Conservation (phyloP, 1,140 invertebrate genomes). For the Drosophila carrolli region DNA sequence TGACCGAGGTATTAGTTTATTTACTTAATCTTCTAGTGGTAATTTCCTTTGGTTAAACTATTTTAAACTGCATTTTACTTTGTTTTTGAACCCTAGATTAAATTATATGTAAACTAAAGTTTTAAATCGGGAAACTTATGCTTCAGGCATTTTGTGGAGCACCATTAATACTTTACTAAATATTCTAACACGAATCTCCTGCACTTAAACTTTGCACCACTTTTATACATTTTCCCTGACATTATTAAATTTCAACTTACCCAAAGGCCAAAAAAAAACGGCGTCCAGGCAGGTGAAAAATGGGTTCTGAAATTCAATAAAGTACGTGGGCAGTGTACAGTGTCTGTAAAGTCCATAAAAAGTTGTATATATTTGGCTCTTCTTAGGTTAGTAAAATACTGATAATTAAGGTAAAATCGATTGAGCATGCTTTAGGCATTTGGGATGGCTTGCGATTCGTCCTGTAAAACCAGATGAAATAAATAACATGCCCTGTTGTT, state of each 20-base stretch:
- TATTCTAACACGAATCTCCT: neutral
- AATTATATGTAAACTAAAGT: too few species aligned
- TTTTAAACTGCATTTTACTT: too few species aligned
- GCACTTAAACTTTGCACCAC: neutral
- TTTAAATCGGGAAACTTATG: neutral
- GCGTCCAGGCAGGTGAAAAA: conserved; percentile 10
- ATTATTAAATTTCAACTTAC: neutral
- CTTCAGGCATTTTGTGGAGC: neutral
- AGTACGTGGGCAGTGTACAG: conserved; percentile 26
- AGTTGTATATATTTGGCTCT: conserved; percentile 12
- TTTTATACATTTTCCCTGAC: neutral
- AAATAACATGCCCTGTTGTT: neutral
- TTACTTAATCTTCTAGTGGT: too few species aligned
- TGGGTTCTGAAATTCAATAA: conserved; percentile 30
- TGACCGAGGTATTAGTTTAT: too few species aligned
- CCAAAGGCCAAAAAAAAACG: conserved; percentile 4
- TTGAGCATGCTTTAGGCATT: neutral
- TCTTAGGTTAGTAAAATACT: neutral
- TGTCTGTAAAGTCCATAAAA: conserved; percentile 23
- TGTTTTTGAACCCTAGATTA: too few species aligned
- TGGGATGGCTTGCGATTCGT: neutral
- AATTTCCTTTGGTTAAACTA: too few species aligned
- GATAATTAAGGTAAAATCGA: conserved; percentile 1
- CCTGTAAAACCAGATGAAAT: neutral
- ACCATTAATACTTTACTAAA: neutral